Conservation (phyloP, 92 coral and sea anemone species). For the Hydrozoanthus gracilis region DNA sequence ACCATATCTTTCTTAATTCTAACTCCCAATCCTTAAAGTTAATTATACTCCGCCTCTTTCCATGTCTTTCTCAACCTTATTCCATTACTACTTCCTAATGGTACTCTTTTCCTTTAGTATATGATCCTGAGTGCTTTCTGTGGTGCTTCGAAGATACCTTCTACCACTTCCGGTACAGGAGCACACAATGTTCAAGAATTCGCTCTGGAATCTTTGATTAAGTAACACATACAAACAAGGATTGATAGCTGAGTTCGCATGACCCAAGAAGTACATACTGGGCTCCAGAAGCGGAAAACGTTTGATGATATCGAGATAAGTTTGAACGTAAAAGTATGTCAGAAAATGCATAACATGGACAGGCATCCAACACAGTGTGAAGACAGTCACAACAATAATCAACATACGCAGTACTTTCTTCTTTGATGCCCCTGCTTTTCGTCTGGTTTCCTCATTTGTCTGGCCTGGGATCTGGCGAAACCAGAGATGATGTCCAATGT, state of each 20-base stretch:
- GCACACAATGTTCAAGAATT: slow-evolving; percentile 68
- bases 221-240: slow-evolving; percentile 79
- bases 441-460: slow-evolving; percentile 62
- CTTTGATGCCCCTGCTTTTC: slow-evolving; percentile 69
- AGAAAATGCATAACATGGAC: slow-evolving; percentile 75
- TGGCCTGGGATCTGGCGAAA: slow-evolving; percentile 82
- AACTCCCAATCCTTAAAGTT: no score
- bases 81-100: neutral
- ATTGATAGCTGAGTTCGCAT: slow-evolving; percentile 87
- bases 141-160: neutral
- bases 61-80: neutral
- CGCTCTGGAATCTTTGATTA: slow-evolving; percentile 74
- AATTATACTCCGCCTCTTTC: no score
- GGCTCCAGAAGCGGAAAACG: slow-evolving; percentile 47
- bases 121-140: neutral
- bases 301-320: slow-evolving; percentile 11
- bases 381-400: slow-evolving; percentile 72
- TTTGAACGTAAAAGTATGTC: slow-evolving; percentile 51
- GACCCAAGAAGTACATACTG: slow-evolving; percentile 72
- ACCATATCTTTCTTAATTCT: no score
- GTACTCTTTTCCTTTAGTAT: neutral
- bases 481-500: slow-evolving; percentile 81
- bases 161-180: slow-evolving; percentile 12
- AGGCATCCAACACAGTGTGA: slow-evolving; percentile 88
- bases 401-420: slow-evolving; percentile 91